A percentile compares a stretch with the other conserved stretches of the same genome.
Evolutionary conservation across 2,113 vertebrate species (phyloP).

Genomic region (Mustela lutreola): DNA sequence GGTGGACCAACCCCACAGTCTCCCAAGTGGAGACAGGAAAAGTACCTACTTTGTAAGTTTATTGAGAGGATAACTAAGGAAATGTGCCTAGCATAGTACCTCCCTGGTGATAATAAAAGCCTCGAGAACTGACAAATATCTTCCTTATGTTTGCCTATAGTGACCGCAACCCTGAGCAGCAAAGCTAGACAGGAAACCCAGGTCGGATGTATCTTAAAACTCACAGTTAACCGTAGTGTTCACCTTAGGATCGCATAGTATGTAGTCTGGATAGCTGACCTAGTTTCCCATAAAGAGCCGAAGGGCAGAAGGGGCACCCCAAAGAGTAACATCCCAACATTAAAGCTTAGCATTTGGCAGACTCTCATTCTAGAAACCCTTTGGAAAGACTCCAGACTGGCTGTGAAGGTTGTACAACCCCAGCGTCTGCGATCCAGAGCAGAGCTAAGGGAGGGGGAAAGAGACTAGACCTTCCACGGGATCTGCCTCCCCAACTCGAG

Average conservation of each 20-base stretch:
- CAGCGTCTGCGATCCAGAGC: background rate
- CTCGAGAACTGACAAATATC: background rate
- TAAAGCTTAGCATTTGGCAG: background rate
- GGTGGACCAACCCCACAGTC: background rate
- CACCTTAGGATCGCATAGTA: background rate
- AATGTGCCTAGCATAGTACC: background rate
- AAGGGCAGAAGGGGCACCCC: background rate
- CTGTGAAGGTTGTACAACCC: background rate
- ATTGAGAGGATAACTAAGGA: background rate
- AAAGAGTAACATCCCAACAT: background rate
- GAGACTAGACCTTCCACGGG: rapidly evolving
- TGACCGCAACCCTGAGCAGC: background rate
- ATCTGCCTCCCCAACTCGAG: background rate
- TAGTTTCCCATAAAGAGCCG: background rate
- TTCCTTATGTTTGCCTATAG: background rate
- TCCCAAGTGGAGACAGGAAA: background rate
- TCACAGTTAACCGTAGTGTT: background rate
- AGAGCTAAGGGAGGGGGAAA: background rate
- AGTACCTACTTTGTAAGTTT: background rate
- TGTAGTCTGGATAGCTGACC: background rate
- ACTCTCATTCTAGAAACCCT: conserved; percentile 11
- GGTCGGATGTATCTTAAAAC: background rate
- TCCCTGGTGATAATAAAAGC: background rate
- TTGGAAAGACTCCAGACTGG: background rate
- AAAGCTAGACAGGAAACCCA: background rate